Evolutionary conservation across 1,140 invertebrate genomes (phyloP).

Genomic region (Anastatus disparis): DNA sequence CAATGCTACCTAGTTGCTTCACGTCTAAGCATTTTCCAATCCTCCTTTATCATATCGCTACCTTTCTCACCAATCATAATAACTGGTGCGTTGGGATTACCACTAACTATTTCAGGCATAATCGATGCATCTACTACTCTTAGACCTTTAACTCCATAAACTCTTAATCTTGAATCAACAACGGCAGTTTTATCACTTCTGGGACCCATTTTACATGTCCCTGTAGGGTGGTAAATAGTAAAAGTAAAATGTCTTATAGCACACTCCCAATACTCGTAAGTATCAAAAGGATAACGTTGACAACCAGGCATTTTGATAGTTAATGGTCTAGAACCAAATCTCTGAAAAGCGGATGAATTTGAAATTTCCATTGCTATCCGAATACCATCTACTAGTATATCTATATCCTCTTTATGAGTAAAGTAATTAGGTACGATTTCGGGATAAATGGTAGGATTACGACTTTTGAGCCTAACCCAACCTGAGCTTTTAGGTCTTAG

Average conservation of each 20-base stretch:
- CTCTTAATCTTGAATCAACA: conserved; percentile 80
- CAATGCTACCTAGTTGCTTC: conserved; percentile 45
- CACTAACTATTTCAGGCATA: conserved; percentile 84
- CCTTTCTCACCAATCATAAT: conserved; percentile 86
- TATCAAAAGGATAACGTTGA: conserved; percentile 75
- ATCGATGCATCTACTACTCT: conserved; percentile 82
- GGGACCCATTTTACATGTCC: conserved; percentile 90
- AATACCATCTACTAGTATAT: conserved; percentile 82
- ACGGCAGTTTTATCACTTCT: conserved; percentile 79
- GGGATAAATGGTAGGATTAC: conserved; percentile 84
- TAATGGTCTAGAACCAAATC: conserved; percentile 81
- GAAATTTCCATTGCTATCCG: conserved; percentile 83
- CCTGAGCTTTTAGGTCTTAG: conserved; percentile 86
- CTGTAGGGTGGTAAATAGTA: conserved; percentile 86
- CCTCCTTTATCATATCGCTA: conserved; percentile 83
- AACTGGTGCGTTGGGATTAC: conserved; percentile 81
- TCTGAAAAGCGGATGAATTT: conserved; percentile 81
- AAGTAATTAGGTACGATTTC: conserved; percentile 94
- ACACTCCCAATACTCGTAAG: conserved; percentile 89
- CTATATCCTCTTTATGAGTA: conserved; percentile 80
- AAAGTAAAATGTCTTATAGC: conserved; percentile 83
- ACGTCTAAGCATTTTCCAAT: conserved; percentile 67
- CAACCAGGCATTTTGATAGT: conserved; percentile 85
- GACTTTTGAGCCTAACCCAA: conserved; percentile 79
- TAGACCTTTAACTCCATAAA: conserved; percentile 78